A percentile compares a stretch with the other conserved stretches of the same genome.
These are phyloP conservation scores for Piscicola geometra DNA, from an alignment of 2,888 invertebrate species.

Conservation along the genomic window DNA sequence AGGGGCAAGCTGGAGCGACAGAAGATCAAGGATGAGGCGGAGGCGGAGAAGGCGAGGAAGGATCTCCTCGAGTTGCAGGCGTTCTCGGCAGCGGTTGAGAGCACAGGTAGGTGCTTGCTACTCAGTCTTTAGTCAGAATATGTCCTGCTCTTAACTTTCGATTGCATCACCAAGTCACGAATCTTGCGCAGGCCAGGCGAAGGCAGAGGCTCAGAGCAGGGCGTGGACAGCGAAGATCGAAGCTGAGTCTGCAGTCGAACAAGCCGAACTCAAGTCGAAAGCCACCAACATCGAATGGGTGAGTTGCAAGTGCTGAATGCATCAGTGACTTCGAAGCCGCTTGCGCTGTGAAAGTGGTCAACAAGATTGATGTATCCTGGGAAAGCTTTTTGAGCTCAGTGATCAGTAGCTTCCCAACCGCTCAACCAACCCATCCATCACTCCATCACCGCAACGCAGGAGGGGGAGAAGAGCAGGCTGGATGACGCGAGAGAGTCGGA, in stretches of 20 bases:
- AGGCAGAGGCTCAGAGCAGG: slow-evolving; percentile 59
- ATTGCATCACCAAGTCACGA: too few relatives aligned
- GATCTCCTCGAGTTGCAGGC: slow-evolving; percentile 58
- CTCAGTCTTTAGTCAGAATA: too few relatives aligned
- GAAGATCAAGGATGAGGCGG: slow-evolving; percentile 58
- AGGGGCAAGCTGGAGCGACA: slow-evolving; percentile 58
- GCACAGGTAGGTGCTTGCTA: slow-evolving; percentile 46
- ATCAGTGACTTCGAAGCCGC: too few relatives aligned
- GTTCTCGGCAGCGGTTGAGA: slow-evolving; percentile 58
- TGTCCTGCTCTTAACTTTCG: too few relatives aligned
- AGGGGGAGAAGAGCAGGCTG: slow-evolving; percentile 56
- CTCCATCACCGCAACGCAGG: slow-evolving; percentile 46
- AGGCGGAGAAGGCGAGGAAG: slow-evolving; percentile 57
- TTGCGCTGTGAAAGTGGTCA: too few relatives aligned
- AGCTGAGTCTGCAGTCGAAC: slow-evolving; percentile 59
- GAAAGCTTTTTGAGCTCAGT: neutral
- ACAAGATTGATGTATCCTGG: too few relatives aligned
- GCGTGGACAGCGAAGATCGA: slow-evolving; percentile 58
- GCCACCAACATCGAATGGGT: slow-evolving; percentile 58
- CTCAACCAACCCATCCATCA: neutral
- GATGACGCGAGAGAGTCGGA: slow-evolving; percentile 57
- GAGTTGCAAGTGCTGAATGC: slow-evolving; percentile 41
- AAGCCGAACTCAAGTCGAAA: slow-evolving; percentile 57
- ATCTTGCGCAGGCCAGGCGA: slow-evolving; percentile 59
- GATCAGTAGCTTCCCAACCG: neutral